Base-by-base conservation (phyloP, 2,113 vertebrate genomes). In the Acrocephalus arundinaceus region DNA sequence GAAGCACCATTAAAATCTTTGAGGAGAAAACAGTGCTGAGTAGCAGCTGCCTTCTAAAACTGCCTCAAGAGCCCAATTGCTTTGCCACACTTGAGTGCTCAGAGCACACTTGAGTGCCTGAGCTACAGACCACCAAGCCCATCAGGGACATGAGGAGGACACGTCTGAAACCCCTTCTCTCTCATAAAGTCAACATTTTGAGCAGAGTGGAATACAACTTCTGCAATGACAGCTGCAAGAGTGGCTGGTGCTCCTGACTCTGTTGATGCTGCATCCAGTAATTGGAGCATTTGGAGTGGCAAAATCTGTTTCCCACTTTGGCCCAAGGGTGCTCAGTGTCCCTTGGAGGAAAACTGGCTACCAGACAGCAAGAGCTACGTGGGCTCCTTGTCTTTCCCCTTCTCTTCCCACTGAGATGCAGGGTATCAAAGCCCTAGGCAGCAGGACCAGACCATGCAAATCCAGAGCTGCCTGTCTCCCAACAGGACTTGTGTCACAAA, bases 111-210 rank as follows among this genome's bases (percentile, higher is more conserved):
- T 24, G 27, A 43, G 9, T 66, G 37, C 67, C 63, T 35, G 33
- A 89, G n/a, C 61, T 30, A 7, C 0, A 2, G 24, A 28, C 8
- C 48, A 72, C 52, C 25, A 68, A 68, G 23, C 8, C 17, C 4
- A 31, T 7, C 0, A 2, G 49, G n/a, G 30, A 46, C 23, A 19
- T 1, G 21, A 59, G 49, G 21, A 74, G 77, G n/a, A 28, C 1
- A 3, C 0, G 8, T 33, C 15, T 83, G 62, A 62, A 45, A 76
- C 11, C 2, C 45, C 4, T 22, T 24, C 22, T 79, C 43, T 76
- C 30, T 31, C 51, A 48, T 0, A 0, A 89, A 9, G 15, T 43
- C 82, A 51, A 0, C 0, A 0, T 48, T 25, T 37, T 11, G 28
- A 49, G n/a, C 20, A 45, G 54, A 72, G 10, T 6, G 8, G 48